A percentile compares a stretch with the other conserved stretches of the same genome.
Conservation (phyloP, 2,888 invertebrate genomes). For the Melieria picta region DNA sequence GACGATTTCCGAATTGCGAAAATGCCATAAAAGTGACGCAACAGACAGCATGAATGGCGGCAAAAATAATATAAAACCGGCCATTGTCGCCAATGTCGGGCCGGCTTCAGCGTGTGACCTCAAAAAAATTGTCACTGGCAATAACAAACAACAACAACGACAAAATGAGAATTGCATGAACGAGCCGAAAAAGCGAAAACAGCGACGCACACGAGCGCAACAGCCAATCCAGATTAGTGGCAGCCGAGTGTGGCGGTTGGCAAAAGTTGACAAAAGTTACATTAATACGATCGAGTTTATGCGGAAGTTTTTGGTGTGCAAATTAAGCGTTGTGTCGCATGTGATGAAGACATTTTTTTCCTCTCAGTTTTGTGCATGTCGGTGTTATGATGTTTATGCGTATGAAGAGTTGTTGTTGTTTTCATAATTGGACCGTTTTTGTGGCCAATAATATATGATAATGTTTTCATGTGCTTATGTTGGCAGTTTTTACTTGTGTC, state of each 20-base stretch:
- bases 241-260: no score
- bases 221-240: no score
- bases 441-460: no score
- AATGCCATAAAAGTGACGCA: slow-evolving; percentile 41
- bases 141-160: slow-evolving; percentile 9
- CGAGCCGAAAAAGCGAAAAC: not conserved
- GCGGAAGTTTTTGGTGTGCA: no score
- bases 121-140: slow-evolving; percentile 3
- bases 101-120: slow-evolving; percentile 18
- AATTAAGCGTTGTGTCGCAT: slow-evolving; percentile 35
- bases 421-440: not conserved
- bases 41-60: slow-evolving; percentile 15
- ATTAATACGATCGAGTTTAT: slow-evolving; percentile 44
- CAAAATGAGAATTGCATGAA: not conserved
- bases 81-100: slow-evolving; percentile 14
- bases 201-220: no score
- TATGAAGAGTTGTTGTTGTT: not conserved
- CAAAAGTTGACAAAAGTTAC: slow-evolving; percentile 38
- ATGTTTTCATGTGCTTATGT: no score
- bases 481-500: no score
- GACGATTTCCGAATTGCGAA: slow-evolving; percentile 36
- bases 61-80: slow-evolving; percentile 7
- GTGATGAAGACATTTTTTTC: slow-evolving; percentile 9
- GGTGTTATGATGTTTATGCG: no score
- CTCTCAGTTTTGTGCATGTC: not conserved